phyloP scores from a whole-genome alignment of 2,113 vertebrate species.

The Balaeniceps rex region DNA sequence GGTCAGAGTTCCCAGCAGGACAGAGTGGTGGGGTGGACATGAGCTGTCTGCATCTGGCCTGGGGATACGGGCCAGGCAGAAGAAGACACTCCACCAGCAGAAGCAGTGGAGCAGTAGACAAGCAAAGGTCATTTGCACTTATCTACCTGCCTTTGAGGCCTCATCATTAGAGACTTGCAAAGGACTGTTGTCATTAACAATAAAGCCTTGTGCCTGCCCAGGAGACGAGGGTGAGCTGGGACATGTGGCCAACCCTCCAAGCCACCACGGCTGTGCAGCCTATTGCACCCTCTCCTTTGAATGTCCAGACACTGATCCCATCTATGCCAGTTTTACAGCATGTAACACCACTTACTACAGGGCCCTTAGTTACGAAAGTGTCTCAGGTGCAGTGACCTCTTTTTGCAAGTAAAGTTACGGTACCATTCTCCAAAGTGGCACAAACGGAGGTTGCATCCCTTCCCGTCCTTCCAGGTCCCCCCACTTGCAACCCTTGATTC shows the following conservation, averaged over 20 bases:
- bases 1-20: not conserved
- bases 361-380: not conserved
- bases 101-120: not conserved
- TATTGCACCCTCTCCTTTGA: not conserved
- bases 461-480: not conserved
- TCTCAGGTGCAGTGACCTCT: not conserved
- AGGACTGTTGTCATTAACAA: not conserved
- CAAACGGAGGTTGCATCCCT: not conserved
- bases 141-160: not conserved
- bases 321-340: not conserved
- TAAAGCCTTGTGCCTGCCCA: not conserved
- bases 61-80: fast-evolving
- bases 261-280: fast-evolving
- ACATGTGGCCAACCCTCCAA: fast-evolving
- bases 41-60: not conserved
- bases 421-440: not conserved
- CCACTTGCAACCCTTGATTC: not conserved
- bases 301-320: fast-evolving
- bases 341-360: not conserved
- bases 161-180: not conserved
- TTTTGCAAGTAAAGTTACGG: not conserved
- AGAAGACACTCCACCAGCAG: not conserved
- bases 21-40: not conserved
- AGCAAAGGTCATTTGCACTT: not conserved
- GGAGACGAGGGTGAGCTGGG: not conserved